Base-by-base conservation (phyloP, 1,140 invertebrate genomes). In the Glossosoma conforme region DNA sequence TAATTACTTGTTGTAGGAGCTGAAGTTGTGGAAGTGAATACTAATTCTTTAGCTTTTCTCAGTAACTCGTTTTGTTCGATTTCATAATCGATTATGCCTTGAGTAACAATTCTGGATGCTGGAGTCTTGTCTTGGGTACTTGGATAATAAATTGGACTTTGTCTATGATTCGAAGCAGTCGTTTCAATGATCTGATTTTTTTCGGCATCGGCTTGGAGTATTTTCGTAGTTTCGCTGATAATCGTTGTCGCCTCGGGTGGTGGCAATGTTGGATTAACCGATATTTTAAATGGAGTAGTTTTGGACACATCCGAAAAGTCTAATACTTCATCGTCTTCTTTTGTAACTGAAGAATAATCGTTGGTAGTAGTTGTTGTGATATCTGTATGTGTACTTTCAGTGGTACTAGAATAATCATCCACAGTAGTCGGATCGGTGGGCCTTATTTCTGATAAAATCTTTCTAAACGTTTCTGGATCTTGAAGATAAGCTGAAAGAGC, bases 401-500 rank as follows among this genome's bases (percentile, higher is more conserved):
- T 22, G 2, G 62, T 63, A 5, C 68, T 73, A 11, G 62, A 65
- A 48, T 72, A 52, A 49, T 69, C 62, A n/a, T 64, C 69, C 14
- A 55, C 61, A 46, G 68, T 68, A 5, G 83, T 70, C 2, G 87
- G 87, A 63, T 86, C 85, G 0, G 86, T 89, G 0, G 88, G 88
- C 62, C 86, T 73, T 2, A 88, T 83, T 58, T 86, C 80, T 24
- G 82, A 79, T 18, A 91, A 62, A 11, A 85, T 82, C 58, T 82
- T 83, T 53, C 84, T 82, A 56, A 91, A 90, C 30, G 80, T 82
- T 11, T 83, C 79, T 1, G 88, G 88, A 68, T 90, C 85, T 62
- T 89, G 82, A 3, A 91, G 68, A 61, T 90, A 91, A 3, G 85
- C 85, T 1, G 85, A 86, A 4, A 91, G 64, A 0, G 87, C 87